Base-by-base conservation (phyloP, 1,140 invertebrate genomes). In the Drosophila nigromelanica region DNA sequence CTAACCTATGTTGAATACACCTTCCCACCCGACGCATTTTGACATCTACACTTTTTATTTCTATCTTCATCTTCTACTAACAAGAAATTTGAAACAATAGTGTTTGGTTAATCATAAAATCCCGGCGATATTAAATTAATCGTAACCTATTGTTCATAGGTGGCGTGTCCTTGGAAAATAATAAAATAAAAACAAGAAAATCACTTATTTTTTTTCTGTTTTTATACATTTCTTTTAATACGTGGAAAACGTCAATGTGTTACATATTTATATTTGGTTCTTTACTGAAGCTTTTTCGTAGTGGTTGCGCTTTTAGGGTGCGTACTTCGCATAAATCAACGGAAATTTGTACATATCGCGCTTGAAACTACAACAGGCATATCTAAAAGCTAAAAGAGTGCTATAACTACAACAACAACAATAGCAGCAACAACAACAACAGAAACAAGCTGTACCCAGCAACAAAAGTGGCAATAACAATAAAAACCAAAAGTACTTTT, bases 401-500 rank as follows among this genome's bases (percentile, higher is more conserved):
- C 30, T 56, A 58, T 47, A 71, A 43, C 70, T 30, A 58, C 43
- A 80, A 40, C 50, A 73, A 42, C 48, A 52, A 35, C 43, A 24
- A 24, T 2, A 24, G 21, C 55, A 67, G 40, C 18, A 59, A 12
- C 27, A 45, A 61, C 35, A 33, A 5, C 55, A 67, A 51, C 15
- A 58, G 2, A 40, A 43, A 33, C 39, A 15, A 43, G 18, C 43
- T 39, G 30, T 35, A 47, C 37, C 56, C 50, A 52, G 27, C 79
- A 62, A 61, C 56, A 76, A 80, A 58, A 58, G 69, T 52, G 68
- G 58, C 63, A 68, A 76, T 70, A 79, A 66, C 67, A 83, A 76
- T 72, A 67, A 76, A 72, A 47, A 43, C 50, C 62, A 50, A 85
- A 74, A 52, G 61, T 68, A 79, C 76, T 67, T 78, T 75, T 86